Evolutionary conservation across 2,888 invertebrate species (phyloP), one percentile per base, ranked within the genome.

Genomic region (Maniola hyperantus): DNA sequence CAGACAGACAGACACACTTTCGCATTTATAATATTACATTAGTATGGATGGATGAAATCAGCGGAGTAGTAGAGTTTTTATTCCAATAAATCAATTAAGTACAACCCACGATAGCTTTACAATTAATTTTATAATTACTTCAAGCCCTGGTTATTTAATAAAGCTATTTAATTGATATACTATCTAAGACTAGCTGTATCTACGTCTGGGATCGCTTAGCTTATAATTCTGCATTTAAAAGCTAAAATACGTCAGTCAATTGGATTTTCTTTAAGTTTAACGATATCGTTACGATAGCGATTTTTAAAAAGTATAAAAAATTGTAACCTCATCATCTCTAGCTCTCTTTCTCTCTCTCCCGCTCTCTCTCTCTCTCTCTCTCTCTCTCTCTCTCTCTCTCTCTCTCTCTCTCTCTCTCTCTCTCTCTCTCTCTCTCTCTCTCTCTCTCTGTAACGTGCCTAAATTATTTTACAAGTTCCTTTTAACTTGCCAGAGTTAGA

Each of bases 91-190:
- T 66, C 58, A 53, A 66, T 66, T 58, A n/a, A n/a, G n/a, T n/a
- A 57, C 42, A 51, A 64, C 13, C 13, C 50, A 64, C 55, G 34
- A 54, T 50, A 36, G 71, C 71, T 63, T 48, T 18, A 34, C 53
- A 55, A 69, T 66, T 61, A 61, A 51, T 62, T 26, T 26, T 57
- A 62, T 65, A 57, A 64, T 68, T 59, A 64, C 66, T 44, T 44
- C 36, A 44, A 53, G 66, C 20, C 55, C 26, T 34, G 18, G 18
- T 39, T 68, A 67, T 57, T 65, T 69, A 71, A 71, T 71, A 33
- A 71, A 71, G 71, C 69, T 71, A 69, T 71, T 67, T 69, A 71
- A 67, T 71, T 71, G 71, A 71, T 71, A 65, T 69, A 66, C 62
- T 69, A 67, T 67, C 68, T 69, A 67, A 65, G 54, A 55, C 62